A percentile compares a stretch with the other conserved stretches of the same genome.
phyloP scores from a whole-genome alignment of 1,140 invertebrate species.

The Atta cephalotes region DNA sequence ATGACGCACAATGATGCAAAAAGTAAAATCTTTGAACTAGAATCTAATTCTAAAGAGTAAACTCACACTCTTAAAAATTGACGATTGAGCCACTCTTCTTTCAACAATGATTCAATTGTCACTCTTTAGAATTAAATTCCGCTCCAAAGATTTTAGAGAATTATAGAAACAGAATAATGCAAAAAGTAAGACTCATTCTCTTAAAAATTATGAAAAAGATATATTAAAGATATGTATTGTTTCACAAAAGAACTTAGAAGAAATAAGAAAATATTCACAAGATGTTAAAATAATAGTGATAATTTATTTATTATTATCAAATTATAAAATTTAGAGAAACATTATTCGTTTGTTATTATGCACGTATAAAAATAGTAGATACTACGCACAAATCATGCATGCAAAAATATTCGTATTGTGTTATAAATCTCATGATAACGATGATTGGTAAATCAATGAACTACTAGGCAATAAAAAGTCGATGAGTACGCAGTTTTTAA shows the following conservation, averaged over 20 bases:
- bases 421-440: background rate
- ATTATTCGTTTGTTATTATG: background rate
- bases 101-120: too few relatives aligned
- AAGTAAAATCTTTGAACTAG: background rate
- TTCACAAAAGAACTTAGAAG: background rate
- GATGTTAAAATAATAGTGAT: background rate
- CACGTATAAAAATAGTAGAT: background rate
- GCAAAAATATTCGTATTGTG: background rate
- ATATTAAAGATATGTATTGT: background rate
- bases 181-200: background rate
- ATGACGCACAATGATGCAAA: background rate
- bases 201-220: background rate
- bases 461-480: background rate
- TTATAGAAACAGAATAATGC: background rate
- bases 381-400: background rate
- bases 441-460: conserved; percentile 50
- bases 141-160: too few relatives aligned
- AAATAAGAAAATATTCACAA: background rate
- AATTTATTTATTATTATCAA: conserved; percentile 5
- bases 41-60: too few relatives aligned
- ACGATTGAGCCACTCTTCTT: too few relatives aligned
- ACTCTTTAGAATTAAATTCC: too few relatives aligned
- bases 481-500: background rate
- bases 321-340: background rate
- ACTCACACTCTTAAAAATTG: too few relatives aligned